Evolutionary conservation across 23 tunicate species (phyloP), one percentile per base, ranked within the genome.

Genomic region (Diplosoma virens): DNA sequence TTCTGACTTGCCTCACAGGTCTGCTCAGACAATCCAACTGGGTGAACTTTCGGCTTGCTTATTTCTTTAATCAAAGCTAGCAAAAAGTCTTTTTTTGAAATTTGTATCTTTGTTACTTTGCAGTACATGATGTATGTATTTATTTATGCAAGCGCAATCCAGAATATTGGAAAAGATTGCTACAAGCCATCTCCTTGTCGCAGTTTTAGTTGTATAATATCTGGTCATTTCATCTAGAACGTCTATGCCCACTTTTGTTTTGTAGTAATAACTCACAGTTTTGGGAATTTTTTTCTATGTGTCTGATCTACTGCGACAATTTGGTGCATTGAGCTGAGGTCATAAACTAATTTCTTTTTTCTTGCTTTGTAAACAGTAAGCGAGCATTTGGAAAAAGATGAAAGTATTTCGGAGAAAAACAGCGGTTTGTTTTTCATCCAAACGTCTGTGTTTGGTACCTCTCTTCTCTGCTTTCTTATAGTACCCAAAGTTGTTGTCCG

Each of bases 61-160:
- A 55, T 55, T 55, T 55, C 24, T 55, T 25, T 55, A 4, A 55
- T 55, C 24, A 55, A 55, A 55, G 24, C 63, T 11, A 55, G 63
- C 63, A 55, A 55, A 55, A 55, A 55, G 5, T 55, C 63, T 11
- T 25, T 55, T 55, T 25, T 55, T 55, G 24, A 20, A 55, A 55
- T 55, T 55, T 55, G 63, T 20, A 25, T 55, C 21, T 55, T 55
- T 55, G 63, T 55, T 55, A 55, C 63, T 55, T 16, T 55, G 63
- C 63, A 55, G 63, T 55, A 4, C 63, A 55, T 22, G 20, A 55
- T 55, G 24, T 55, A 16, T 55, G 24, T 25, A 20, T n/a, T n/a
- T n/a, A n/a, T 55, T 55, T 55, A 55, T 20, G 63, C 63, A 55
- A 11, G 63, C 63, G 24, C 63, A 55, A 20, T 55, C 24, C 24